These are phyloP conservation scores for Coremacera marginata DNA, from an alignment of 2,888 invertebrate species.

Conservation along the genomic window DNA sequence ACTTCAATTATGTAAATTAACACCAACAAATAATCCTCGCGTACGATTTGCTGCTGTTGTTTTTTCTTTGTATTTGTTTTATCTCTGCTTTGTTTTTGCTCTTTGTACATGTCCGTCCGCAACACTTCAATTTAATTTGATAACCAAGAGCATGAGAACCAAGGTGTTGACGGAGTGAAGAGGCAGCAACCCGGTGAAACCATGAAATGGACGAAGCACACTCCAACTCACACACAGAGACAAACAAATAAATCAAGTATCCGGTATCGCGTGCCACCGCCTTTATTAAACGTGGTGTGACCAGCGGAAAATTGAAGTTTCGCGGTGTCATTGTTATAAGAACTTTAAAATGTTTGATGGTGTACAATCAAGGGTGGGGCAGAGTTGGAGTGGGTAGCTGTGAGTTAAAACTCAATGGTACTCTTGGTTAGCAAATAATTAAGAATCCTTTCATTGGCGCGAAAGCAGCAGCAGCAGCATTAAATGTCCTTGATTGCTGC, in stretches of 20 bases:
- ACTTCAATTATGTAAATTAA: constrained; percentile 19
- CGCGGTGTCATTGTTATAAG: neutral
- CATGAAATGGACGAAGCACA: neutral
- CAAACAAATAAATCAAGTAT: neutral
- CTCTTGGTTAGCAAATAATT: neutral
- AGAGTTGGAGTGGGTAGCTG: neutral
- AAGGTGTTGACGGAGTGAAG: neutral
- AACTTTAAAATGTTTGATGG: neutral
- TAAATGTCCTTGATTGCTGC: neutral
- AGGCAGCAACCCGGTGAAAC: neutral
- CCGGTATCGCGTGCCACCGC: neutral
- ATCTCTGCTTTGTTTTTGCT: neutral
- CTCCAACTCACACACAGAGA: neutral
- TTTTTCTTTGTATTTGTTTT: neutral
- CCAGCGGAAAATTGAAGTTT: constrained; percentile 6
- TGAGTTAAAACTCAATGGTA: neutral
- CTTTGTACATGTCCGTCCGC: neutral
- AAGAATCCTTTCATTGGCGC: no score
- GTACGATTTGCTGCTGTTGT: no score
- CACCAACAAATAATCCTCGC: neutral
- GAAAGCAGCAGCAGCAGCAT: neutral
- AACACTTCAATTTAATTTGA: constrained; percentile 2
- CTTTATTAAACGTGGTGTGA: neutral
- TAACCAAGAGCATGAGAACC: neutral
- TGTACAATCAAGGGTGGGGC: neutral